phyloP scores from a whole-genome alignment of 30 jellyfish, hydroid and myxozoan species.

The Rhopilema esculentum region DNA sequence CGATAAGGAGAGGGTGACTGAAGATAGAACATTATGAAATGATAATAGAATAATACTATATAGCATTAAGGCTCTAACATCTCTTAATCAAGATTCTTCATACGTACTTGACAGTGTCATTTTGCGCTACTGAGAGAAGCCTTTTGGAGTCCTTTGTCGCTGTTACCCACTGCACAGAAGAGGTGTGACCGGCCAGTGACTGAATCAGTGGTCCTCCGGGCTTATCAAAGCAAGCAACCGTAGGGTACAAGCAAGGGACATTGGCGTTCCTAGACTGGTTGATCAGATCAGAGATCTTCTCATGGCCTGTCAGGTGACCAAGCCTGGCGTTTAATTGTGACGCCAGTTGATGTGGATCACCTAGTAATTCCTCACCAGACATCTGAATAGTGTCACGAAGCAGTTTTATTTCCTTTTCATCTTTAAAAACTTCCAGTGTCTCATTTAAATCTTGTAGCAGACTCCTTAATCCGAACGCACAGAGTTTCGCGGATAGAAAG shows the following conservation, averaged over 20 bases:
- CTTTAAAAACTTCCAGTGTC: conserved; percentile 43
- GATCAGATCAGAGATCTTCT: conserved; percentile 44
- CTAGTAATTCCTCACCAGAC: conserved; percentile 58
- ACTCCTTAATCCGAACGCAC: conserved; percentile 71
- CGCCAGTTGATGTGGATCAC: conserved; percentile 83
- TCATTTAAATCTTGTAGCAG: conserved; percentile 77
- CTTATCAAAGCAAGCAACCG: conserved; percentile 71
- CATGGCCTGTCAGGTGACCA: conserved; percentile 16
- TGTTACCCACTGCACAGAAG: conserved; percentile 54
- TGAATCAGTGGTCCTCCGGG: conserved; percentile 90
- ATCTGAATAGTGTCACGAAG: conserved; percentile 73
- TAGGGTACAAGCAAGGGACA: conserved; percentile 80
- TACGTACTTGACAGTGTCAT: conserved; percentile 4
- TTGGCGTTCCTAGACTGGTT: conserved; percentile 60
- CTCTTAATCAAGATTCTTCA: not conserved
- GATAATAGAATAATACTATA: no score
- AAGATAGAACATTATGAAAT: no score
- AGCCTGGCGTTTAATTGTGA: conserved; percentile 78
- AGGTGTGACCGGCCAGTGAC: conserved; percentile 87
- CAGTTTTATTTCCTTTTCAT: conserved; percentile 68
- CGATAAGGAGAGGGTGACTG: no score
- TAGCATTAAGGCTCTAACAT: no score
- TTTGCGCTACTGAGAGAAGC: conserved; percentile 65
- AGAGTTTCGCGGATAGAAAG: conserved; percentile 64
- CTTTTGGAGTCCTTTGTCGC: conserved; percentile 51